Evolutionary conservation across 2,888 invertebrate species (phyloP).

Genomic region (Graphium colonna): DNA sequence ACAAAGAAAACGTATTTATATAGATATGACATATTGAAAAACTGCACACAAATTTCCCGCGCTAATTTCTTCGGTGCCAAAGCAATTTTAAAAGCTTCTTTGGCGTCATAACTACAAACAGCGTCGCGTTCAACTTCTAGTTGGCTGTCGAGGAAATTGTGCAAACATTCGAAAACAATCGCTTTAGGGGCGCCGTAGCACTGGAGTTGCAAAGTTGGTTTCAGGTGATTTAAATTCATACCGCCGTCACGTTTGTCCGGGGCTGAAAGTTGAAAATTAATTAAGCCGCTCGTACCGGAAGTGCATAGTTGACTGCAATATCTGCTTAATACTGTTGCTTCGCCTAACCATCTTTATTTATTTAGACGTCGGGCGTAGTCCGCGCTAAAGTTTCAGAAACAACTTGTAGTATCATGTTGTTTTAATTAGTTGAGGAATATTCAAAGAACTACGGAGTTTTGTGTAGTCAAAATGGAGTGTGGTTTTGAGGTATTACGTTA

Average conservation of each 20-base stretch:
- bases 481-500: not conserved
- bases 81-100: not conserved
- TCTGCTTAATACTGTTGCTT: conserved; percentile 19
- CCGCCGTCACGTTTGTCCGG: conserved; percentile 29
- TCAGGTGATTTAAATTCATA: conserved; percentile 42
- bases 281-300: conserved; percentile 34
- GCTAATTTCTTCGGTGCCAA: not conserved
- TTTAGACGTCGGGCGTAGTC: conserved; percentile 19
- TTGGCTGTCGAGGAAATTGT: conserved; percentile 19
- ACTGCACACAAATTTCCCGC: not conserved
- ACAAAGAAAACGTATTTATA: no score
- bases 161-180: conserved; percentile 21
- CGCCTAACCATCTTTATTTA: conserved; percentile 21
- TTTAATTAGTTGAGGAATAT: conserved; percentile 12
- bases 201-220: conserved; percentile 29
- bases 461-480: not conserved
- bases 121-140: conserved; percentile 1
- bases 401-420: conserved; percentile 11
- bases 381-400: conserved; percentile 4
- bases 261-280: conserved; percentile 39
- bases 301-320: conserved; percentile 29
- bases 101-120: not conserved
- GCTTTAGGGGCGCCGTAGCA: conserved; percentile 9
- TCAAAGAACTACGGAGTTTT: not conserved
- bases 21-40: no score